Evolutionary conservation across 2,888 invertebrate genomes (phyloP), one percentile per base, ranked within the genome.

Genomic region (Dicyrtomina minuta): DNA sequence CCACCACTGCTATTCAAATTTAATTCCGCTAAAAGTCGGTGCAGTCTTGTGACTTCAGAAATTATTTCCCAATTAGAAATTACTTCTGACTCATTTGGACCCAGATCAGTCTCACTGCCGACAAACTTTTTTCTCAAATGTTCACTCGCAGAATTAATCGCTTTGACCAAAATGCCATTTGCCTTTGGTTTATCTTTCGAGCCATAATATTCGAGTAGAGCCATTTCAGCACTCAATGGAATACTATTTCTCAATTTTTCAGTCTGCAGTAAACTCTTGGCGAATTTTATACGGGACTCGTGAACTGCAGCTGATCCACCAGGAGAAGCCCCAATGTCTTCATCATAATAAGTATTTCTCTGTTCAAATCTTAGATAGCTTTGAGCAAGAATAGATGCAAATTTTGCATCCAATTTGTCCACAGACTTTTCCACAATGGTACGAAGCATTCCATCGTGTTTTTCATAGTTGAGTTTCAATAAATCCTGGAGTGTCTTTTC

Each of bases 161-260:
- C 73, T 64, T 75, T 78, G 0, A 70, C 49, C 3, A 78, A 46
- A 24, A 76, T 68, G 24, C 69, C 72, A 41, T 64, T 67, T n/a
- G 72, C 71, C 62, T 71, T 74, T 3, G 41, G n/a, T 43, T 44
- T 58, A 44, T 59, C 49, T 39, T 49, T 44, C 22, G 73, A 74
- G 12, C 67, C 72, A 65, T 74, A 76, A 59, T 74, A 75, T 58
- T 78, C 78, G 26, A 78, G 43, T 70, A 75, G 59, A 6, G 75
- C 74, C 33, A 78, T 59, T 70, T 78, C 78, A 17, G 72, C 58
- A 62, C 73, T 76, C 33, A 67, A 39, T 24, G 67, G 58, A 5
- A 58, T n/a, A 2, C 72, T 71, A 64, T 74, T 75, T n/a, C 76
- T 43, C 12, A 78, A 46, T 68, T 75, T 75, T 22, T 76, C 76